These are phyloP conservation scores for Amphimallon solstitiale DNA, from an alignment of 2,888 invertebrate species.

Conservation along the genomic window DNA sequence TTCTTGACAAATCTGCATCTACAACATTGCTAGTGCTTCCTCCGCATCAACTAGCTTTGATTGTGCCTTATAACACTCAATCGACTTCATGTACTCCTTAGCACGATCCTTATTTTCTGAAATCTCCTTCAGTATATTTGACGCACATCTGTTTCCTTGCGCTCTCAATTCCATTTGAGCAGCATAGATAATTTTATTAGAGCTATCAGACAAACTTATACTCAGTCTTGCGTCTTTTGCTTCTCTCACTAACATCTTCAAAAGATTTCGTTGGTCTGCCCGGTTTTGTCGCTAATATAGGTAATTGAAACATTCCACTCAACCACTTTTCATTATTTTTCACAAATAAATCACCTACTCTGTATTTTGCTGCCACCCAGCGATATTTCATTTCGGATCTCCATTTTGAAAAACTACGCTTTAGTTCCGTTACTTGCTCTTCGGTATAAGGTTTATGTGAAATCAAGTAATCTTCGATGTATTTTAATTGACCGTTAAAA, in stretches of 20 bases:
- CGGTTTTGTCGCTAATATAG: neutral
- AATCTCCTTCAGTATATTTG: constrained; percentile 14
- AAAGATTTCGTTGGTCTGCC: neutral
- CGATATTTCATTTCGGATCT: neutral
- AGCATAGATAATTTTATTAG: neutral
- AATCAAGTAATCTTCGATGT: constrained; percentile 6
- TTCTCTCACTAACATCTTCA: neutral
- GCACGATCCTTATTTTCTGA: neutral
- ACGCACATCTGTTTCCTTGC: too few species aligned
- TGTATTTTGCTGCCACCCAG: neutral
- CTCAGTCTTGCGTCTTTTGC: too few species aligned
- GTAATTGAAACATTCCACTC: constrained; percentile 1
- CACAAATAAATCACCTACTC: neutral
- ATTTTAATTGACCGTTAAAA: neutral
- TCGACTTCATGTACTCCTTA: neutral
- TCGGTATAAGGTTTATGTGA: too few species aligned
- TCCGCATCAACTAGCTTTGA: neutral
- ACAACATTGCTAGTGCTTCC: constrained; percentile 22
- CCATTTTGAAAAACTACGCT: too few species aligned
- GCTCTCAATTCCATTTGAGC: constrained; percentile 18
- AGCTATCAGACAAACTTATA: too few species aligned
- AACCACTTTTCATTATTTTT: constrained; percentile 1
- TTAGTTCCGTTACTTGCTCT: too few species aligned
- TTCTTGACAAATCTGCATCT: constrained; percentile 3
- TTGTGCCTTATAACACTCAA: too few species aligned